phyloP scores from a whole-genome alignment of 2,797 vertebrate genomes.

The Hydrophis major region DNA sequence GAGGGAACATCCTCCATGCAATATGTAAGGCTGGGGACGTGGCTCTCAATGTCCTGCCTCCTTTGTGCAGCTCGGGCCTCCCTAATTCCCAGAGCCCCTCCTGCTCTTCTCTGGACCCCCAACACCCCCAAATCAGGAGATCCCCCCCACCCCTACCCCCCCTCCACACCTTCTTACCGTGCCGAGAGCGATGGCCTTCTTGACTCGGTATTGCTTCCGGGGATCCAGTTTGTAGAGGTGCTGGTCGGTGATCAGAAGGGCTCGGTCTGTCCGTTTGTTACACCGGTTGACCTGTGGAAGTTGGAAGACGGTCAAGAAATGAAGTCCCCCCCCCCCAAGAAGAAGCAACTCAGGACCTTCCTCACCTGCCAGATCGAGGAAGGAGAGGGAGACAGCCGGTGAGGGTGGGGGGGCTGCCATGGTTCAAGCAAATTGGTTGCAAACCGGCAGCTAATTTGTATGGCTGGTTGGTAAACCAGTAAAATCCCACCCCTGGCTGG shows the following conservation, averaged over 20 bases:
- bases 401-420: no score
- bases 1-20: neutral
- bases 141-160: no score
- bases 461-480: no score
- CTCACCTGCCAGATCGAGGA: neutral
- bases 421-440: no score
- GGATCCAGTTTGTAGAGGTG: constrained; percentile 89
- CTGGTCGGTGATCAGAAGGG: constrained; percentile 85
- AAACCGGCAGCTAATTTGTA: no score
- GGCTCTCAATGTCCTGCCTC: no score
- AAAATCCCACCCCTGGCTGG: no score
- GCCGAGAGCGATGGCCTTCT: constrained; percentile 79
- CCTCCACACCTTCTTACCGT: constrained; percentile 72
- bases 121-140: accelerated
- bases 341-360: neutral
- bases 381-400: accelerated
- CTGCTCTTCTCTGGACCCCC: neutral
- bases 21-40: neutral
- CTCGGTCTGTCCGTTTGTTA: constrained; percentile 83
- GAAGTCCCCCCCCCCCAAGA: neutral
- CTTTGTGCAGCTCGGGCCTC: no score
- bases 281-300: constrained; percentile 82
- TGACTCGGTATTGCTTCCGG: constrained; percentile 79
- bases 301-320: neutral
- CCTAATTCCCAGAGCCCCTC: accelerated